These are phyloP conservation scores for Struthio camelus DNA, from an alignment of 2,113 vertebrate species.

Conservation along the genomic window DNA sequence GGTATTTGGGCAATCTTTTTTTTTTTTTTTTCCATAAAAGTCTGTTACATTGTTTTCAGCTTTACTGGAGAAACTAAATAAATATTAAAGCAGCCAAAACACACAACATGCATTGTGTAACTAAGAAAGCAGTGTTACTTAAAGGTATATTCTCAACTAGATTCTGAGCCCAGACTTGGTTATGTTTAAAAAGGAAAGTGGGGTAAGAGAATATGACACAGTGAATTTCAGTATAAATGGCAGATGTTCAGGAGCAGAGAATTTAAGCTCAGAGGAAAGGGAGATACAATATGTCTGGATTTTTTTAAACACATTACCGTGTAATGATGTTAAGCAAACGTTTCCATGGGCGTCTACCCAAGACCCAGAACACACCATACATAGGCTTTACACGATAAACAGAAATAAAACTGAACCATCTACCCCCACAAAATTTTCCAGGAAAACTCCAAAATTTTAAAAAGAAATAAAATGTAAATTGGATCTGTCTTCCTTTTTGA, in stretches of 20 bases:
- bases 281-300: background rate
- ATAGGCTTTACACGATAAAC: background rate
- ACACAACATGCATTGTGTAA: background rate
- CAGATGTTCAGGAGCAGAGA: background rate
- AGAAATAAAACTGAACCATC: background rate
- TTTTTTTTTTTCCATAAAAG: constrained; percentile 4
- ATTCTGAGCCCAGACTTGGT: background rate
- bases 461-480: background rate
- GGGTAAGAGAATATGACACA: background rate
- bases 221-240: background rate
- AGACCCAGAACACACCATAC: background rate
- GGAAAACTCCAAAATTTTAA: background rate
- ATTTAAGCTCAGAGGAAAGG: background rate
- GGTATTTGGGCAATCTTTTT: background rate
- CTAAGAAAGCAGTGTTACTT: background rate
- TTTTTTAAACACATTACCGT: background rate
- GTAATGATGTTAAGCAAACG: background rate
- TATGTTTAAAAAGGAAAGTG: background rate
- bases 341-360: background rate
- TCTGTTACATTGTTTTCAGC: constrained; percentile 17
- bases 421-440: background rate
- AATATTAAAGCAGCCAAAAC: background rate
- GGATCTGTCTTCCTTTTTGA: background rate
- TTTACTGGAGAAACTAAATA: constrained; percentile 2
- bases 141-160: background rate